A percentile compares a stretch with the other conserved stretches of the same genome.
phyloP scores from a whole-genome alignment of 2,888 invertebrate genomes.

The Stegana nigrithorax region DNA sequence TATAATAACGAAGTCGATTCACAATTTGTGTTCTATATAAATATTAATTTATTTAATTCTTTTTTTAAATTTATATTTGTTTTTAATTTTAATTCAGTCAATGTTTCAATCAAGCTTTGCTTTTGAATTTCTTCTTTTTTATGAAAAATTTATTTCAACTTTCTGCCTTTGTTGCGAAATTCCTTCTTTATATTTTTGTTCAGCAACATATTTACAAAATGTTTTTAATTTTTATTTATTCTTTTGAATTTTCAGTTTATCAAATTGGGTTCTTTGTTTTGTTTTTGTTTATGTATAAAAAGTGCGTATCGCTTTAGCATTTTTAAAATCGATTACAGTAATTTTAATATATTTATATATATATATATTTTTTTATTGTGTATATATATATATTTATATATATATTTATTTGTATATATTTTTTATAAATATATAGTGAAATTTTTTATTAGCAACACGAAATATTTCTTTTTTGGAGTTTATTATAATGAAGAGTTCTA shows the following conservation, averaged over 20 bases:
- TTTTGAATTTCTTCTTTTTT: constrained; percentile 43
- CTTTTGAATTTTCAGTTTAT: neutral
- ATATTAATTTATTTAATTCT: constrained; percentile 27
- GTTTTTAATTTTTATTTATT: neutral
- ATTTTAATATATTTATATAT: too few relatives aligned
- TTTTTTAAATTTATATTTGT: constrained; percentile 22
- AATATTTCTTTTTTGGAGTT: constrained; percentile 3
- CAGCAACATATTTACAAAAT: neutral
- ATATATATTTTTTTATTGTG: constrained; percentile 2
- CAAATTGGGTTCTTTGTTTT: neutral
- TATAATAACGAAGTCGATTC: constrained; percentile 44
- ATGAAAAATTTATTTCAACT: constrained; percentile 14
- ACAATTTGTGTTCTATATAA: constrained; percentile 32
- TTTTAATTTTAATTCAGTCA: constrained; percentile 43
- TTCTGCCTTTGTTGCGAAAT: neutral
- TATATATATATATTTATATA: constrained; percentile 4
- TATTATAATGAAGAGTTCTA: too few relatives aligned
- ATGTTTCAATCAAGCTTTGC: constrained; percentile 58
- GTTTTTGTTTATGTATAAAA: constrained; percentile 43
- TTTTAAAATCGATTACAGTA: constrained; percentile 45
- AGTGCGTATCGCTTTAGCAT: constrained; percentile 39
- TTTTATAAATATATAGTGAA: constrained; percentile 32
- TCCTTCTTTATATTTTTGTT: neutral
- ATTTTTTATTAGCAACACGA: too few relatives aligned
- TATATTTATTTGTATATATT: constrained; percentile 31